Evolutionary conservation across 2,113 vertebrate species (phyloP).

Genomic region (Corythoichthys intestinalis): DNA sequence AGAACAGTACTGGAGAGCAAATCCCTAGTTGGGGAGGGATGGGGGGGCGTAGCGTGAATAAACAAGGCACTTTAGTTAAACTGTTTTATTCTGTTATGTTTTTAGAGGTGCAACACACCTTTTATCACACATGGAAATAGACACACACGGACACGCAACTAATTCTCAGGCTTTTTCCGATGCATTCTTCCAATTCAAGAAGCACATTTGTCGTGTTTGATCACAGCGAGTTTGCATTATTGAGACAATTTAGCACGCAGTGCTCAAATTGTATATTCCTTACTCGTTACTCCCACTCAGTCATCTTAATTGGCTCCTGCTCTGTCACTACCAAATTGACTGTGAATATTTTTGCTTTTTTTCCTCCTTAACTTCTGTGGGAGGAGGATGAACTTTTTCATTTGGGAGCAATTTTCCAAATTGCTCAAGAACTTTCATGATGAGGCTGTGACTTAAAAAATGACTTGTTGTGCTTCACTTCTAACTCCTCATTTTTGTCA

Average conservation of each 20-base stretch:
- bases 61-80: conserved; percentile 40
- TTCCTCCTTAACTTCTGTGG: neutral
- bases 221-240: conserved; percentile 43
- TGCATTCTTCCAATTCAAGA: conserved; percentile 39
- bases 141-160: neutral
- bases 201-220: conserved; percentile 40
- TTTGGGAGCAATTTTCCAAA: conserved; percentile 25
- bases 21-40: conserved; percentile 13
- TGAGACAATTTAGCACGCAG: conserved; percentile 40
- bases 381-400: conserved; percentile 18
- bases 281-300: conserved; percentile 23
- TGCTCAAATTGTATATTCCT: conserved; percentile 27
- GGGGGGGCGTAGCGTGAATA: conserved; percentile 11
- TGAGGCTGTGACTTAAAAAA: conserved; percentile 9
- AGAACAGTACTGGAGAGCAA: conserved; percentile 37
- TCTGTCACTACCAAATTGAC: conserved; percentile 18
- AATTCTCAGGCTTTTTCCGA: neutral
- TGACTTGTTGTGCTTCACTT: conserved; percentile 11
- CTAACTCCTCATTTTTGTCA: conserved; percentile 10
- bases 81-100: neutral
- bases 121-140: conserved; percentile 1
- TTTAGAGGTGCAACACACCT: neutral
- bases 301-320: conserved; percentile 45
- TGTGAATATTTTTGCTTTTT: conserved; percentile 18
- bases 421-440: conserved; percentile 9